Evolutionary conservation across 2,113 vertebrate species (phyloP).

Genomic region (Nannobrachium achirus): DNA sequence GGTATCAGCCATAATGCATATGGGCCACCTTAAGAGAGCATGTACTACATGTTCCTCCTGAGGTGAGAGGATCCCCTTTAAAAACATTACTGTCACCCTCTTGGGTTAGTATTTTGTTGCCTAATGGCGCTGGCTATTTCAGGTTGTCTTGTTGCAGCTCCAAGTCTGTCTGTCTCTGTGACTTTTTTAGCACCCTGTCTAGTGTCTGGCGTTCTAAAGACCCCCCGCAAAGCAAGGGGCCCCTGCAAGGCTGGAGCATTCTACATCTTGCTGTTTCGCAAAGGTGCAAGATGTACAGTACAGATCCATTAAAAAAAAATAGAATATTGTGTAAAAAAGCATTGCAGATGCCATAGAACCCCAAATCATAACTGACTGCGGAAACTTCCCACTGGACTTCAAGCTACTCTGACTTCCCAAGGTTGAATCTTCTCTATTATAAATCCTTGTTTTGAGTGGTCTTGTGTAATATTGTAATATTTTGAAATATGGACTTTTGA

Average conservation of each 20-base stretch:
- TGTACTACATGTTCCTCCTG: constrained; percentile 15
- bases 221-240: not conserved
- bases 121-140: constrained; percentile 65
- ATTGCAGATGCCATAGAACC: too few species aligned
- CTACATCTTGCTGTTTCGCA: not conserved
- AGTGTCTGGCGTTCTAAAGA: not conserved
- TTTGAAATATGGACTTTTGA: too few species aligned
- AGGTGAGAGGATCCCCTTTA: not conserved
- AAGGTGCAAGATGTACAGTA: not conserved
- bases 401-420: too few species aligned
- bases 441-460: too few species aligned
- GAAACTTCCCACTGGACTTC: too few species aligned
- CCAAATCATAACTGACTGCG: too few species aligned
- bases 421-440: too few species aligned
- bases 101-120: constrained; percentile 48
- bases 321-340: too few species aligned
- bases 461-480: too few species aligned
- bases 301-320: too few species aligned
- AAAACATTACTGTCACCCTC: constrained; percentile 36
- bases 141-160: constrained; percentile 53
- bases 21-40: constrained; percentile 45
- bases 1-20: constrained; percentile 48
- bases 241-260: not conserved
- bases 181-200: constrained; percentile 36
- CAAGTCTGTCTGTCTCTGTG: constrained; percentile 39